Evolutionary conservation across 1,140 invertebrate species (phyloP), one percentile per base, ranked within the genome.

Genomic region (Anastrepha ludens): DNA sequence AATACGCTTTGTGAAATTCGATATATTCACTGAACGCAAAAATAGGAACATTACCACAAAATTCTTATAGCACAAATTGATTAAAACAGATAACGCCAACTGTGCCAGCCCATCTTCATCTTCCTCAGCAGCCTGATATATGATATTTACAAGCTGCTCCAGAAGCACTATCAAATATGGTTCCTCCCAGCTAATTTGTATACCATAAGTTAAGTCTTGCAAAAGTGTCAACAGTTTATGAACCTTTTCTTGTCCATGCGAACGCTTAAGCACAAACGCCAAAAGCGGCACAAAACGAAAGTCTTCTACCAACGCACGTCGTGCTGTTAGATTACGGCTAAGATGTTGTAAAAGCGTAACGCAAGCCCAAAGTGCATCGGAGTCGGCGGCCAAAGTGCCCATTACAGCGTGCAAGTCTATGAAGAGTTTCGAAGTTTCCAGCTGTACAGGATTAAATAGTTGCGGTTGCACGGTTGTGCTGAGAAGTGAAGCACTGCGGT

Each of bases 51-150:
- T 90, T 4, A 94, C 94, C 11, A 94, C 94, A 70, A 94, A 92
- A 91, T 95, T 95, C 90, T 95, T 95, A 87, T 95, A 94, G 90
- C 94, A 95, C 2, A 95, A 89, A 91, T 95, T 95, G 17, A 95
- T 94, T 9, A 95, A 88, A 41, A 95, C 93, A 0, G 94, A 94
- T 0, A 95, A 90, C 0, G 95, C 94, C 39, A 94, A 90, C 11
- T 93, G 90, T 4, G 94, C 93, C 13, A 94, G 90, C 2, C 94
- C 92, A 62, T 94, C 92, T 8, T 91, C 88, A 3, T 85, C 89
- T 5, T 88, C 90, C 1, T 87, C 58, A 17, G 85, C 89, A 2
- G 88, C 78, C 13, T 89, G 88, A 60, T 91, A 90, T 7, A 93
- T 89, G 3, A 91, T 87, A 59, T 95, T 93, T 44, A 93, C 94